Evolutionary conservation across 1,140 invertebrate species (phyloP), one percentile per base, ranked within the genome.

Genomic region (Pygmarrhopalites habei): DNA sequence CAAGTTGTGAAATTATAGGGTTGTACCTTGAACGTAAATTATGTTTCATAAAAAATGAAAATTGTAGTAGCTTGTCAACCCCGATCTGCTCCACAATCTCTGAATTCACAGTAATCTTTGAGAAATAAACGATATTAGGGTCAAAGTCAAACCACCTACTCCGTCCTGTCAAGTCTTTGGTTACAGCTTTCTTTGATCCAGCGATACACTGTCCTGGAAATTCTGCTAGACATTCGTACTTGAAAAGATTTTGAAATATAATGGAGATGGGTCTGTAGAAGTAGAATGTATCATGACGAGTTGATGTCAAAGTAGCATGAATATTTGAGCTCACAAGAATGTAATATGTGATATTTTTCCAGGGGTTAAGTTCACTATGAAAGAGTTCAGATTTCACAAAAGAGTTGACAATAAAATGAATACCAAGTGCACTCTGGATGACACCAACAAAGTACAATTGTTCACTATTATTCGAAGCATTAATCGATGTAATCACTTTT

Each of bases 41-140:
- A 41, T 81, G 81, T 64, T 80, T 79, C 26, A 83, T 79, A 66
- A 83, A 84, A 69, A 79, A 83, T 79, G 80, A 83, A 1, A 83
- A 71, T 2, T 79, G 73, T 21, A 78, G 76, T 35, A 83, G 64
- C 67, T 82, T 26, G 1, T 68, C 66, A 46, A 51, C 32, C 1
- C 63, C 64, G 1, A 71, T 21, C 3, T 44, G 55, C 2, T 43
- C 29, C 23, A 68, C 35, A 12, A 77, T 41, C 77, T 79, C 75
- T 17, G 74, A 72, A 23, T 79, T 78, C 35, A 79, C 78, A 30
- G 75, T 76, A 56, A 83, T 79, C 64, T 80, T 81, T 0, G 83
- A 76, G 47, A 83, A 71, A 65, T 81, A 80, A 35, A 83, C 65
- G 47, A 75, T 77, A 35, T 81, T 74, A 1, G 79, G 76, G 69